phyloP scores from a whole-genome alignment of 2,113 vertebrate species.

The Leucosticte australis region DNA sequence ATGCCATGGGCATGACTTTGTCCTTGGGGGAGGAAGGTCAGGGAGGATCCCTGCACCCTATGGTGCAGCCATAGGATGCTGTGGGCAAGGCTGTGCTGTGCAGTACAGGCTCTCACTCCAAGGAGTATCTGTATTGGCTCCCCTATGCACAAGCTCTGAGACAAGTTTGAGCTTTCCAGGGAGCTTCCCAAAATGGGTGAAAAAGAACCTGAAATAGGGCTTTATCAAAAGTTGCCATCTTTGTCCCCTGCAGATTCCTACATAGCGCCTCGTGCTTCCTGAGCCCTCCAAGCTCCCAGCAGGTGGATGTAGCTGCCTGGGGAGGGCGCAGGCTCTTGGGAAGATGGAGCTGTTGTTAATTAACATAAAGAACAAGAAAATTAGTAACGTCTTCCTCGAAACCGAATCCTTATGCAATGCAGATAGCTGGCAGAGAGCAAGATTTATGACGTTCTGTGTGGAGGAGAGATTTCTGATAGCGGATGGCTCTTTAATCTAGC shows the following conservation, averaged over 20 bases:
- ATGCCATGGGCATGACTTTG: fast-evolving
- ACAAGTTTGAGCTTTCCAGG: background rate
- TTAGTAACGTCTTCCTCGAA: background rate
- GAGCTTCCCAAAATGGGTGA: background rate
- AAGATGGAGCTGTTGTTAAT: slow-evolving; percentile 14
- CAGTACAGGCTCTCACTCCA: background rate
- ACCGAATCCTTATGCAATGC: background rate
- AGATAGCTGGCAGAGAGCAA: background rate
- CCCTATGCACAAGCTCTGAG: background rate
- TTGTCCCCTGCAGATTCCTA: background rate
- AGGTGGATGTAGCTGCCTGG: background rate
- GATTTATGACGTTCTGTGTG: slow-evolving; percentile 21
- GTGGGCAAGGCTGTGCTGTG: background rate
- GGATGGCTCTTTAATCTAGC: slow-evolving; percentile 31
- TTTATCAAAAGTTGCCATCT: background rate
- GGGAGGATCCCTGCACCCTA: background rate
- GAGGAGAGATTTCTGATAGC: slow-evolving; percentile 54
- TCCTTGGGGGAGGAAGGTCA: background rate
- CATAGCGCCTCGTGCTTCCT: background rate
- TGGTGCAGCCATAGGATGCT: background rate
- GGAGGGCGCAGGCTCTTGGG: fast-evolving
- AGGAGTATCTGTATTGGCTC: background rate
- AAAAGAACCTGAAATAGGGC: background rate
- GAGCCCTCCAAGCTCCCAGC: background rate
- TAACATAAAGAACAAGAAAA: slow-evolving; percentile 34